Percentiles rank a stretch among this genome's conserved stretches.
Conservation (phyloP, 2,888 invertebrate genomes). For the Plemyria rubiginata region DNA sequence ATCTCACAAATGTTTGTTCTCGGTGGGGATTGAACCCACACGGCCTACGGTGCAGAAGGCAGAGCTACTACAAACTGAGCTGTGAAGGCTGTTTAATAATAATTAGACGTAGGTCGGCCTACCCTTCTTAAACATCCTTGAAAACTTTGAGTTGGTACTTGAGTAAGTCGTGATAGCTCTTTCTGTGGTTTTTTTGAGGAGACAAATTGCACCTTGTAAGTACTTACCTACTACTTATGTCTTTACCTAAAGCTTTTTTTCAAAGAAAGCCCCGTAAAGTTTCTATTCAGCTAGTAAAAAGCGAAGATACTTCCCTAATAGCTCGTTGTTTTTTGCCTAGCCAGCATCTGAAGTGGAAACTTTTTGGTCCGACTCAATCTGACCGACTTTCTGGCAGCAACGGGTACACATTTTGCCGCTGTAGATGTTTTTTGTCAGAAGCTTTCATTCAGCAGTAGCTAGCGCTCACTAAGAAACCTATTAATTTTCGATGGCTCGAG, state of each 20-base stretch:
- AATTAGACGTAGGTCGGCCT: too few relatives aligned
- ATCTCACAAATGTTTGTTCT: too few relatives aligned
- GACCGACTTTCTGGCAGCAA: slow-evolving; percentile 60
- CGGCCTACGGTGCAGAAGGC: too few relatives aligned
- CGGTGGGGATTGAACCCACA: too few relatives aligned
- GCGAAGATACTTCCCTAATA: slow-evolving; percentile 41
- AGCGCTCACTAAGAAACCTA: slow-evolving; percentile 25
- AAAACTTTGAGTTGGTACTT: too few relatives aligned
- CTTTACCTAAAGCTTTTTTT: background rate
- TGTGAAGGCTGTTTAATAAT: too few relatives aligned
- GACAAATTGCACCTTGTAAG: too few relatives aligned
- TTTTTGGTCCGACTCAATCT: slow-evolving; percentile 53
- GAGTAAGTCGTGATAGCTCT: too few relatives aligned
- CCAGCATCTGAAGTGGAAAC: slow-evolving; percentile 53
- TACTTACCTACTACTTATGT: too few relatives aligned
- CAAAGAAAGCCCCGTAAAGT: slow-evolving; percentile 5
- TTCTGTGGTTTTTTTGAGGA: too few relatives aligned
- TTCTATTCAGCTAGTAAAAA: slow-evolving; percentile 39
- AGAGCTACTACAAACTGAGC: too few relatives aligned
- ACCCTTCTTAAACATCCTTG: too few relatives aligned
- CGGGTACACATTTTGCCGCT: slow-evolving; percentile 55
- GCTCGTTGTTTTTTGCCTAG: slow-evolving; percentile 40
- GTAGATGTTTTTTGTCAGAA: slow-evolving; percentile 41
- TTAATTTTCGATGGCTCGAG: slow-evolving; percentile 18
- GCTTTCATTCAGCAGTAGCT: slow-evolving; percentile 33